Percentiles rank a stretch among this genome's conserved stretches.
These are phyloP conservation scores for Squalus acanthias DNA, from an alignment of 2,797 vertebrate genomes.

Conservation along the genomic window DNA sequence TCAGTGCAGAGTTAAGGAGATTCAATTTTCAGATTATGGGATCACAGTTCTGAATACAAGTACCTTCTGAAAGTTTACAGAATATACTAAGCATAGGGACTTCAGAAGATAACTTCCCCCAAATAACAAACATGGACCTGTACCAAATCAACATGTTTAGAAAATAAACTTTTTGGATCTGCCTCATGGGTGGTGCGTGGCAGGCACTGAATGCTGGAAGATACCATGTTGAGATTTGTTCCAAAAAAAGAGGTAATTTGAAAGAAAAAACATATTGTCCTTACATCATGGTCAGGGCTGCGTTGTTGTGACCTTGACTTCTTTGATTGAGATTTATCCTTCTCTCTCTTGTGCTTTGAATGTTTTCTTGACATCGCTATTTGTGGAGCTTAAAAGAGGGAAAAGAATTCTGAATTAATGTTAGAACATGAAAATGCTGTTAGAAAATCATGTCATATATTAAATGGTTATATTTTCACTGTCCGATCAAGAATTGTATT, in stretches of 20 bases:
- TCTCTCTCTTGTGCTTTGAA: constrained; percentile 21
- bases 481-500: background rate
- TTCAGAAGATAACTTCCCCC: background rate
- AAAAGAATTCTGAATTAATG: background rate
- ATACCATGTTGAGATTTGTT: background rate
- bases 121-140: background rate
- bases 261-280: background rate
- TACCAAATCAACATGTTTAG: background rate
- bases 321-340: background rate
- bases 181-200: background rate
- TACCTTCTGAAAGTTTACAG: background rate
- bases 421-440: background rate
- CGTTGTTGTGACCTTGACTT: background rate
- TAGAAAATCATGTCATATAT: background rate
- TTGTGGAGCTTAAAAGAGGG: background rate
- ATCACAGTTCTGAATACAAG: background rate
- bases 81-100: background rate
- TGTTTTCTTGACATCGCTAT: constrained; percentile 26
- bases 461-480: background rate
- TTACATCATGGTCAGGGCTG: background rate
- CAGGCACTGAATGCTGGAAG: background rate
- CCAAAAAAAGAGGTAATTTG: background rate
- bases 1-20: background rate
- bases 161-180: background rate
- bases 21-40: background rate